Conservation (phyloP, 64 coral and sea anemone genomes). For the Orbicella faveolata region DNA sequence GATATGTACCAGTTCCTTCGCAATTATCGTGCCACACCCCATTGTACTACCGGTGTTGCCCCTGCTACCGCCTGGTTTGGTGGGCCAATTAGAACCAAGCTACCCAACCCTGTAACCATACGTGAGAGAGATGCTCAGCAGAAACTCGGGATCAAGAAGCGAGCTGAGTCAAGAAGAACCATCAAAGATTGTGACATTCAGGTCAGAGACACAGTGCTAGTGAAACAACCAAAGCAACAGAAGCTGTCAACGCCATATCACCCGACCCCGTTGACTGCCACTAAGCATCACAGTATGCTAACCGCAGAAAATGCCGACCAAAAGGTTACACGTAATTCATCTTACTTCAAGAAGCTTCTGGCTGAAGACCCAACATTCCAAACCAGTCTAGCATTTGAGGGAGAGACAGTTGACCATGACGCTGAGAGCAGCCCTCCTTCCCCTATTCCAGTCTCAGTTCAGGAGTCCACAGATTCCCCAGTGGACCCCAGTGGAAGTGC, state of each 20-base stretch:
- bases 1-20: too few relatives aligned
- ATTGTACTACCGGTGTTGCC: too few relatives aligned
- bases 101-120: constrained; percentile 5
- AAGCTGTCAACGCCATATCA: constrained; percentile 65
- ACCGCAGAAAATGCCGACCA: constrained; percentile 25
- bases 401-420: background rate
- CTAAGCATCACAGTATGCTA: constrained; percentile 48
- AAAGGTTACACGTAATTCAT: constrained; percentile 48
- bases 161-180: constrained; percentile 16
- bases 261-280: constrained; percentile 21
- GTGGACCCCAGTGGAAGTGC: constrained; percentile 2
- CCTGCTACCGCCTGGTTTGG: too few relatives aligned
- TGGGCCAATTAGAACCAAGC: too few relatives aligned
- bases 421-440: background rate
- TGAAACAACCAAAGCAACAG: constrained; percentile 48
- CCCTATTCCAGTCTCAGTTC: background rate
- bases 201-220: constrained; percentile 38
- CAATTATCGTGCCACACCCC: too few relatives aligned
- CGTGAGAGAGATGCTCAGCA: constrained; percentile 25
- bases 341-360: constrained; percentile 44
- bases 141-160: constrained; percentile 23
- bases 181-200: constrained; percentile 45
- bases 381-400: background rate
- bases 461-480: constrained; percentile 11
- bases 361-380: constrained; percentile 31